phyloP scores from a whole-genome alignment of 2,113 vertebrate species.

The Seriola quinqueradiata region DNA sequence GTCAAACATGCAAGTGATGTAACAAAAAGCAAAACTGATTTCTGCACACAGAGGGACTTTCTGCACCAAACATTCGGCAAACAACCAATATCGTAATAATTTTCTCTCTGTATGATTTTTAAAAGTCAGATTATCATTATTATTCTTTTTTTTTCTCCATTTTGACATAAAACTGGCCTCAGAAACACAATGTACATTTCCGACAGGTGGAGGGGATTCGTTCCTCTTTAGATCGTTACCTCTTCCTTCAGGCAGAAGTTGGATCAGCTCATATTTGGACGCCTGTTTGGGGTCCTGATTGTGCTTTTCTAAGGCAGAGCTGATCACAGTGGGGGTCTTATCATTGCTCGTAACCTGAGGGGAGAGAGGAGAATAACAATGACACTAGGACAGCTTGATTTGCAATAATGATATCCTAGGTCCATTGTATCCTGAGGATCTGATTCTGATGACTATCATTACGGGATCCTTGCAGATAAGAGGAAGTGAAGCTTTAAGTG shows the following conservation, averaged over 20 bases:
- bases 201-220: neutral
- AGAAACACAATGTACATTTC: neutral
- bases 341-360: constrained; percentile 92
- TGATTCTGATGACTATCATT: constrained; percentile 64
- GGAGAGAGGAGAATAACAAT: constrained; percentile 36
- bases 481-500: constrained; percentile 33
- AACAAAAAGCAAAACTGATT: too few relatives aligned
- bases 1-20: too few relatives aligned
- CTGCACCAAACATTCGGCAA: too few relatives aligned
- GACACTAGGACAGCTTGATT: constrained; percentile 49
- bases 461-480: constrained; percentile 43
- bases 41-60: too few relatives aligned
- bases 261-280: constrained; percentile 89
- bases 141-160: too few relatives aligned
- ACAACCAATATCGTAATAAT: too few relatives aligned
- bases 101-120: too few relatives aligned
- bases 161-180: neutral
- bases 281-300: constrained; percentile 86
- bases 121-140: too few relatives aligned
- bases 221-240: constrained; percentile 77
- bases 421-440: constrained; percentile 34
- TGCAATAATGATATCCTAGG: constrained; percentile 45
- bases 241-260: constrained; percentile 90
- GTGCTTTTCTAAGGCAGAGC: constrained; percentile 91
- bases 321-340: constrained; percentile 90